These are phyloP conservation scores for Macroteleia sp. DNA, from an alignment of 2,888 invertebrate genomes.

Conservation along the genomic window DNA sequence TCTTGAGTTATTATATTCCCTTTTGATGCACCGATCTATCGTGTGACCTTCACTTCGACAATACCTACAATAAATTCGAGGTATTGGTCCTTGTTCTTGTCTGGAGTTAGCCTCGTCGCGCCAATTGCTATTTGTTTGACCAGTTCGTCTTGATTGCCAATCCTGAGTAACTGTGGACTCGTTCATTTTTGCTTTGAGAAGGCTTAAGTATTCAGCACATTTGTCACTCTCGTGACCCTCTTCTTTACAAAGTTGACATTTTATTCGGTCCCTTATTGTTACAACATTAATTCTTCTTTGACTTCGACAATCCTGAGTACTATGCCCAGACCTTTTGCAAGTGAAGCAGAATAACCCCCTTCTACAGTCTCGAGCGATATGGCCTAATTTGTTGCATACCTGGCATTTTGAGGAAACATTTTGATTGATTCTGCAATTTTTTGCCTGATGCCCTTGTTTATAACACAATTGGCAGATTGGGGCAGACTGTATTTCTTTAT, in stretches of 20 bases:
- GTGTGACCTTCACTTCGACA: constrained; percentile 1
- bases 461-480: constrained; percentile 11
- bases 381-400: background rate
- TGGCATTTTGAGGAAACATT: background rate
- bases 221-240: background rate
- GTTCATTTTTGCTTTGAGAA: background rate
- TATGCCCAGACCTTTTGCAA: background rate
- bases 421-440: background rate
- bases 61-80: constrained; percentile 4
- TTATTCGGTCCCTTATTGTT: background rate
- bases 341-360: background rate
- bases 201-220: background rate
- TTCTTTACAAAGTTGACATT: background rate
- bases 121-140: too few relatives aligned
- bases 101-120: too few relatives aligned
- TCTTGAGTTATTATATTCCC: background rate
- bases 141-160: too few relatives aligned
- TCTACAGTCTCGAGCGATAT: background rate
- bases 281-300: background rate
- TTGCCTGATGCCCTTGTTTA: background rate
- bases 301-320: background rate
- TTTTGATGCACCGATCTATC: background rate
- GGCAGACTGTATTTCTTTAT: too few relatives aligned
- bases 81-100: too few relatives aligned
- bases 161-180: background rate